Evolutionary conservation across 1,140 invertebrate species (phyloP).

Genomic region (Arctopsyche grandis): DNA sequence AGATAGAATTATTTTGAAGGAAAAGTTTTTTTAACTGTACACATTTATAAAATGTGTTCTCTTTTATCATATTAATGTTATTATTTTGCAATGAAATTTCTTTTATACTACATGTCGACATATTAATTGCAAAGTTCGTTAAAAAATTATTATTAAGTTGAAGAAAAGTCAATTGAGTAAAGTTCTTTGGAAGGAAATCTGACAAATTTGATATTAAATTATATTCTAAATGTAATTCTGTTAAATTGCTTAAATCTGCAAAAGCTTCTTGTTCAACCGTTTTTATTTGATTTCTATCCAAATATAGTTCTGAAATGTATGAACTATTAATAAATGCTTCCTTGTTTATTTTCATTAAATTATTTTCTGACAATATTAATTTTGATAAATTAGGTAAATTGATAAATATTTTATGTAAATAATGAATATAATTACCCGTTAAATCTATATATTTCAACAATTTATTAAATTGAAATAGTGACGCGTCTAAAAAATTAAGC

Average conservation of each 20-base stretch:
- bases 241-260: not conserved
- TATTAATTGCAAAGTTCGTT: not conserved
- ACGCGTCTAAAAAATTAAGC: not conserved
- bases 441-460: not conserved
- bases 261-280: not conserved
- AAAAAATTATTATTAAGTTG: constrained; percentile 24
- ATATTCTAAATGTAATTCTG: constrained; percentile 18
- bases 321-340: constrained; percentile 6
- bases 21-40: not conserved
- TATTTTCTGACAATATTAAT: constrained; percentile 12
- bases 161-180: not conserved
- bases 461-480: not conserved
- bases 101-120: not conserved
- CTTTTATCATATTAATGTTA: not conserved
- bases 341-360: constrained; percentile 8
- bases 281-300: constrained; percentile 3
- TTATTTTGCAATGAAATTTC: constrained; percentile 29
- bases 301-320: not conserved
- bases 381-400: not conserved
- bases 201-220: not conserved
- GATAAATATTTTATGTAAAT: constrained; percentile 3
- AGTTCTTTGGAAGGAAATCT: not conserved
- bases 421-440: constrained; percentile 10
- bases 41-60: not conserved
- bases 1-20: constrained; percentile 13